phyloP scores from a whole-genome alignment of 2,113 vertebrate genomes.

The Manacus vitellinus region DNA sequence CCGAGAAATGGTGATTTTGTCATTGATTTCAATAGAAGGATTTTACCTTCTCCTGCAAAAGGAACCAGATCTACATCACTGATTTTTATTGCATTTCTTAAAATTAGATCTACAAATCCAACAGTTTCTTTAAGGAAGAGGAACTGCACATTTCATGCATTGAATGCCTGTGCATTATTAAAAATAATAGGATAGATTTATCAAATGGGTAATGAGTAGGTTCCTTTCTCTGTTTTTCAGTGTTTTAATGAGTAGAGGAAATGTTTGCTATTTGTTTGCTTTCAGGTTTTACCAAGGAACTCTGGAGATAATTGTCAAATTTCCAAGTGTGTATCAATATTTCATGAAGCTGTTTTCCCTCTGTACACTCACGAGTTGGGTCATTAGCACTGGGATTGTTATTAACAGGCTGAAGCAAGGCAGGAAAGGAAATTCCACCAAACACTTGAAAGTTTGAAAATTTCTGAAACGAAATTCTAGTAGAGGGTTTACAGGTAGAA shows the following conservation, averaged over 20 bases:
- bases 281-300: constrained; percentile 36
- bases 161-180: constrained; percentile 53
- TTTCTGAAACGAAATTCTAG: neutral
- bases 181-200: constrained; percentile 55
- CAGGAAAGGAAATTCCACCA: neutral
- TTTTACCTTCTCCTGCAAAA: neutral
- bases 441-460: neutral
- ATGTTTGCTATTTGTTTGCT: constrained; percentile 53
- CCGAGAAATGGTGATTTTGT: neutral
- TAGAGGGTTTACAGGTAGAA: neutral
- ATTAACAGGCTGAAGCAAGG: neutral
- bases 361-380: neutral
- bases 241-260: constrained; percentile 51
- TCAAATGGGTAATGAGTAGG: constrained; percentile 49
- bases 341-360: constrained; percentile 53
- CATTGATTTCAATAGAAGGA: neutral
- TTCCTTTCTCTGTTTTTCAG: constrained; percentile 25
- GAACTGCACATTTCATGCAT: neutral
- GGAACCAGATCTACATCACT: neutral
- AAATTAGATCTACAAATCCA: constrained; percentile 17
- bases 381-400: constrained; percentile 5
- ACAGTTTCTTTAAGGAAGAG: constrained; percentile 20
- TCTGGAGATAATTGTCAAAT: constrained; percentile 57
- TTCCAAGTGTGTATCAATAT: constrained; percentile 52
- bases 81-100: constrained; percentile 1